A percentile compares a stretch with the other conserved stretches of the same genome.
These are phyloP conservation scores for Ophonus ardosiacus DNA, from an alignment of 2,888 invertebrate genomes.

Conservation along the genomic window DNA sequence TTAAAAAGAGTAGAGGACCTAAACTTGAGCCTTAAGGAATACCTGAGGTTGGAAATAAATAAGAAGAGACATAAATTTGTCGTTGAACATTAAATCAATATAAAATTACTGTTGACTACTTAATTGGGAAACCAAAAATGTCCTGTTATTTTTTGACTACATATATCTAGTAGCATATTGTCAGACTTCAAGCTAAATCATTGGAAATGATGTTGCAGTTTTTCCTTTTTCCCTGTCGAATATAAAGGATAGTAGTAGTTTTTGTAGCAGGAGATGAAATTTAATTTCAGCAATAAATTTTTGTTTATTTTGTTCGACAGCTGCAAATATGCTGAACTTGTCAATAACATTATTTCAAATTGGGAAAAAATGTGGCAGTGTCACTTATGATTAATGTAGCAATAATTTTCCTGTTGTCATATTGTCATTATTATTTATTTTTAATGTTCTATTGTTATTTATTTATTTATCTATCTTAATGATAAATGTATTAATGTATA, in stretches of 20 bases:
- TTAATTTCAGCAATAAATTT: background rate
- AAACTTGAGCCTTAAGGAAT: too few relatives aligned
- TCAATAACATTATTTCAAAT: conserved; percentile 18
- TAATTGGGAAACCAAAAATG: too few relatives aligned
- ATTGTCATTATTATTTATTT: background rate
- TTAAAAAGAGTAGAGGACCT: too few relatives aligned
- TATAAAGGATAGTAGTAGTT: background rate
- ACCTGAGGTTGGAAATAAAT: too few relatives aligned
- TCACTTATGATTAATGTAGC: background rate
- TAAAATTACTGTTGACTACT: too few relatives aligned
- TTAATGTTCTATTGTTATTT: background rate
- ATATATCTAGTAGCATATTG: background rate
- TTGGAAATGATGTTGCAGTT: background rate
- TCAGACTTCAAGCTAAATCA: background rate
- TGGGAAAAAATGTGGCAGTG: background rate
- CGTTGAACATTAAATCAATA: too few relatives aligned
- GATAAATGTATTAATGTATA: background rate
- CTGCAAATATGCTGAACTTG: background rate
- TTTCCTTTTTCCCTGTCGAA: conserved; percentile 2
- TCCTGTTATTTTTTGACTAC: too few relatives aligned
- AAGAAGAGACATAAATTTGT: too few relatives aligned
- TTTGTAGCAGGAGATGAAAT: conserved; percentile 4
- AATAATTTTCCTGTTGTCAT: conserved; percentile 10
- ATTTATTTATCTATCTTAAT: background rate
- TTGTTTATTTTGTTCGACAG: conserved; percentile 32